A percentile compares a stretch with the other conserved stretches of the same genome.
These are phyloP conservation scores for Elegia similella DNA, from an alignment of 2,888 invertebrate species.

Conservation along the genomic window DNA sequence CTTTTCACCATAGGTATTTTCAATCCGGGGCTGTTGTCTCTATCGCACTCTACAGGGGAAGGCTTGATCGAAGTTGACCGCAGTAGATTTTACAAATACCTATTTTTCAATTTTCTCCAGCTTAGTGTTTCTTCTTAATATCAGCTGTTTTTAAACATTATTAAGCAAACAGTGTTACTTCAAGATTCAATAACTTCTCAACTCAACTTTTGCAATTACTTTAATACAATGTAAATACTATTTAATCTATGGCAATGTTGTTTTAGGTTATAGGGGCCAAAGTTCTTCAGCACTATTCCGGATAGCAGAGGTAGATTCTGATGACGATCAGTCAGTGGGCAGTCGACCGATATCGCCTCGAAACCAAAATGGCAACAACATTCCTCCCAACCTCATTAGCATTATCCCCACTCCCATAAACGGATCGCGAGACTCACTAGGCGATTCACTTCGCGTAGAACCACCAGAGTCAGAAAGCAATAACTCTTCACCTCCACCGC, in stretches of 20 bases:
- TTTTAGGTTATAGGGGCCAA: constrained; percentile 70
- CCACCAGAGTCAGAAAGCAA: constrained; percentile 46
- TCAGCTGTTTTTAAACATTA: too few relatives aligned
- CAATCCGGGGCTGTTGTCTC: too few relatives aligned
- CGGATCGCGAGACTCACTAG: constrained; percentile 73
- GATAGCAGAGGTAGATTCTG: constrained; percentile 83
- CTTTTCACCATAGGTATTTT: too few relatives aligned
- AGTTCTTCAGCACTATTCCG: constrained; percentile 67
- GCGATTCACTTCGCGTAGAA: constrained; percentile 59
- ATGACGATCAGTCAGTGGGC: constrained; percentile 80
- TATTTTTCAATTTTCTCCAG: too few relatives aligned
- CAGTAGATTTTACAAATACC: too few relatives aligned
- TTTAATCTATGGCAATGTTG: constrained; percentile 1
- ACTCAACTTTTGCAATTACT: background rate
- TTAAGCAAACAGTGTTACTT: too few relatives aligned
- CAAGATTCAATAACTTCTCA: too few relatives aligned
- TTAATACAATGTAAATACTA: background rate
- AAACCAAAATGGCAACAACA: constrained; percentile 43
- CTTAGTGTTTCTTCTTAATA: too few relatives aligned
- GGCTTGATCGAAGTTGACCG: too few relatives aligned
- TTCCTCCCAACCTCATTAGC: constrained; percentile 73
- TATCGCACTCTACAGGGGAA: too few relatives aligned
- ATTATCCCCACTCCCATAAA: constrained; percentile 83
- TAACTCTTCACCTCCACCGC: constrained; percentile 41
- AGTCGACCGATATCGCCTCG: constrained; percentile 66